Conservation (phyloP, 2,888 invertebrate species). For the Molorchus minor region DNA sequence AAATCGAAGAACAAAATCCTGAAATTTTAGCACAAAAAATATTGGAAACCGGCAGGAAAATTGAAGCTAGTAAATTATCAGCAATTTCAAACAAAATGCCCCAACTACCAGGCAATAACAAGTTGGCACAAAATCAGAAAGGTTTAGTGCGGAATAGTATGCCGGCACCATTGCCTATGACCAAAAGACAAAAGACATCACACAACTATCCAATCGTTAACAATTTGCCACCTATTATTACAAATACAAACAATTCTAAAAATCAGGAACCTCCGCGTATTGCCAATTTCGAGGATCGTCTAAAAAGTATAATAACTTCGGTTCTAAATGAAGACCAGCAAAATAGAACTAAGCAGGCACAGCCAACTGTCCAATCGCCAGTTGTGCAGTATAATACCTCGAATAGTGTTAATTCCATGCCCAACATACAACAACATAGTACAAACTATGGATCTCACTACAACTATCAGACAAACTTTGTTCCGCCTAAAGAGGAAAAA, state of each 20-base stretch:
- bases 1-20: slow-evolving; percentile 92
- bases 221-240: slow-evolving; percentile 23
- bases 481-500: slow-evolving; percentile 52
- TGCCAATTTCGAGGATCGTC: slow-evolving; percentile 88
- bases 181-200: slow-evolving; percentile 57
- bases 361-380: slow-evolving; percentile 39
- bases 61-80: slow-evolving; percentile 81
- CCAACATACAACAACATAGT: slow-evolving; percentile 28
- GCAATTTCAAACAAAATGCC: slow-evolving; percentile 44
- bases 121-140: slow-evolving; percentile 41
- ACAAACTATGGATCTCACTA: slow-evolving; percentile 42
- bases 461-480: slow-evolving; percentile 47
- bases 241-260: slow-evolving; percentile 32
- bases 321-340: slow-evolving; percentile 86
- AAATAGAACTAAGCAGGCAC: slow-evolving; percentile 61
- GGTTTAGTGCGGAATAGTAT: slow-evolving; percentile 54
- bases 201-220: slow-evolving; percentile 40
- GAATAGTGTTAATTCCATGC: slow-evolving; percentile 11
- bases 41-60: slow-evolving; percentile 86
- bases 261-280: slow-evolving; percentile 84
- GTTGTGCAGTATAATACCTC: slow-evolving; percentile 28
- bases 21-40: slow-evolving; percentile 91
- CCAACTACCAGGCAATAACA: slow-evolving; percentile 32
- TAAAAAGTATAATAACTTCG: slow-evolving; percentile 86
- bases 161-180: slow-evolving; percentile 56